Evolutionary conservation across 2,113 vertebrate species (phyloP).

Genomic region (Alexandromys fortis): DNA sequence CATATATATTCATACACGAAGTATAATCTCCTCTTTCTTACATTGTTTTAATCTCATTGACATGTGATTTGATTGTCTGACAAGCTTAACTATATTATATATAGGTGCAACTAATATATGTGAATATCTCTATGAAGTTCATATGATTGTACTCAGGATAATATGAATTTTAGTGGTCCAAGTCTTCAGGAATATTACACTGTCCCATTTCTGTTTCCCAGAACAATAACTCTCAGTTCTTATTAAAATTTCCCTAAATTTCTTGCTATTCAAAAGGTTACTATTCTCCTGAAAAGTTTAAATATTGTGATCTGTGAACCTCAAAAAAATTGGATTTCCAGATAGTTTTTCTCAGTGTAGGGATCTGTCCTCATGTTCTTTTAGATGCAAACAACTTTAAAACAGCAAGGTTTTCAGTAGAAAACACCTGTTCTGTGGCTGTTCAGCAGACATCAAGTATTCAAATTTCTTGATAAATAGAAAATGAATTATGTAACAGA

Average conservation of each 20-base stretch:
- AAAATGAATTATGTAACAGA: slow-evolving; percentile 12
- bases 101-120: not conserved
- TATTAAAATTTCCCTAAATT: not conserved
- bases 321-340: not conserved
- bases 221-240: not conserved
- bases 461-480: slow-evolving; percentile 45
- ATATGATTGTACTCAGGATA: not conserved
- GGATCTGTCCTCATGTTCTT: not conserved
- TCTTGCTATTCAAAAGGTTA: not conserved
- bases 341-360: not conserved
- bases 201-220: not conserved
- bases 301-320: not conserved
- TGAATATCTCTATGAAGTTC: not conserved
- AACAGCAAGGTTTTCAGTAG: not conserved
- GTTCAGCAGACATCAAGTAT: not conserved
- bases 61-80: not conserved
- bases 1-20: not conserved
- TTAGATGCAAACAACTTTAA: not conserved
- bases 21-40: not conserved
- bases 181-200: not conserved
- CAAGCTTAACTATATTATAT: not conserved
- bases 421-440: slow-evolving; percentile 30
- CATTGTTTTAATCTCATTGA: not conserved
- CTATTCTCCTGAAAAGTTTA: not conserved
- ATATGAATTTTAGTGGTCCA: not conserved